Conservation (phyloP, 1,140 invertebrate genomes). For the Mizuhopecten yessoensis region DNA sequence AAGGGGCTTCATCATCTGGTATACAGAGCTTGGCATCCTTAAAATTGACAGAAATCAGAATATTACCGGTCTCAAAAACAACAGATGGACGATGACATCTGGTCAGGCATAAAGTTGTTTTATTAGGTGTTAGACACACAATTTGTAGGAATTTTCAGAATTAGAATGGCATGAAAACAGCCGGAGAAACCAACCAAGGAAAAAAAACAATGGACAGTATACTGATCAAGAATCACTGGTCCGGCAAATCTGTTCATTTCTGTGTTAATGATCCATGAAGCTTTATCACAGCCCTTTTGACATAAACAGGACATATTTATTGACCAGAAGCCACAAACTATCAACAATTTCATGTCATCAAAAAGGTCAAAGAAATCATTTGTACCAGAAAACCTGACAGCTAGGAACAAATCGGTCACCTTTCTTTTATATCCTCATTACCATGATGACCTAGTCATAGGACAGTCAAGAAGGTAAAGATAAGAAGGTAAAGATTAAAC, state of each 20-base stretch:
- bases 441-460: background rate
- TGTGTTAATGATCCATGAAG: background rate
- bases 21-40: too few species aligned
- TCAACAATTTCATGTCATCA: background rate
- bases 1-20: too few species aligned
- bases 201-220: background rate
- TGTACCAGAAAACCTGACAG: background rate
- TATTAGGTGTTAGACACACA: background rate
- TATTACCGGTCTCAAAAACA: background rate
- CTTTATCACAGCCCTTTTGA: background rate
- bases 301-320: constrained; percentile 27
- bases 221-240: background rate
- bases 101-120: background rate
- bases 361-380: constrained; percentile 4
- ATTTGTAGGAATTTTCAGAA: background rate
- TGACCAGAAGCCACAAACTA: background rate
- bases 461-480: too few species aligned
- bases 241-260: background rate
- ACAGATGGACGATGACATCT: background rate
- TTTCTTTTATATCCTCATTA: background rate
- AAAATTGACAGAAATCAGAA: too few species aligned
- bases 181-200: background rate
- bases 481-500: too few species aligned
- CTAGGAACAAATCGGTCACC: background rate
- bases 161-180: background rate